These are phyloP conservation scores for Tubiluchus corallicola DNA, from an alignment of 2,888 invertebrate species.

Conservation along the genomic window DNA sequence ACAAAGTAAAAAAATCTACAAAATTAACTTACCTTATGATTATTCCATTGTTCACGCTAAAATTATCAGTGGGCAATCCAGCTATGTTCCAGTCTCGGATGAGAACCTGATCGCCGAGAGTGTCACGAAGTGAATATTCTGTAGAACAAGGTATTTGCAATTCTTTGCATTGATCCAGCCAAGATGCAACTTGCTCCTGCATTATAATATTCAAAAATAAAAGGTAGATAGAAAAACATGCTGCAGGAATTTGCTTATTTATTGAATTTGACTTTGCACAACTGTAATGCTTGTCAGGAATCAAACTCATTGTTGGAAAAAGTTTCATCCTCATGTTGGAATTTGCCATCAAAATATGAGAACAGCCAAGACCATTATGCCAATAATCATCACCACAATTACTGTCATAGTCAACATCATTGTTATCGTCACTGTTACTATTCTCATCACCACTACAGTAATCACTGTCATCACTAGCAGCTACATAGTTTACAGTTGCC, in stretches of 20 bases:
- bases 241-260: background rate
- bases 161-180: constrained; percentile 49
- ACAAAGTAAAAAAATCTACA: background rate
- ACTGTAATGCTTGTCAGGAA: too few relatives aligned
- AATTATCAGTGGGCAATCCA: constrained; percentile 32
- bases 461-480: too few relatives aligned
- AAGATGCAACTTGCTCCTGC: constrained; percentile 44
- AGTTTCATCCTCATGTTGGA: too few relatives aligned
- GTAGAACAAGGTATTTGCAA: constrained; percentile 53
- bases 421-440: too few relatives aligned
- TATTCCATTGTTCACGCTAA: constrained; percentile 33
- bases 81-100: constrained; percentile 33
- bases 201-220: constrained; percentile 45
- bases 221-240: background rate
- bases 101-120: constrained; percentile 30
- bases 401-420: too few relatives aligned
- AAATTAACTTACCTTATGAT: constrained; percentile 25
- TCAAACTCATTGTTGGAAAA: too few relatives aligned
- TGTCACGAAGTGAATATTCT: constrained; percentile 46
- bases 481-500: too few relatives aligned
- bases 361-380: too few relatives aligned
- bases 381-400: too few relatives aligned
- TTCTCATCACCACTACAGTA: too few relatives aligned
- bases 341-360: too few relatives aligned
- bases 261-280: too few relatives aligned